These are phyloP conservation scores for Zele albiditarsus DNA, from an alignment of 2,888 invertebrate genomes.

Conservation along the genomic window DNA sequence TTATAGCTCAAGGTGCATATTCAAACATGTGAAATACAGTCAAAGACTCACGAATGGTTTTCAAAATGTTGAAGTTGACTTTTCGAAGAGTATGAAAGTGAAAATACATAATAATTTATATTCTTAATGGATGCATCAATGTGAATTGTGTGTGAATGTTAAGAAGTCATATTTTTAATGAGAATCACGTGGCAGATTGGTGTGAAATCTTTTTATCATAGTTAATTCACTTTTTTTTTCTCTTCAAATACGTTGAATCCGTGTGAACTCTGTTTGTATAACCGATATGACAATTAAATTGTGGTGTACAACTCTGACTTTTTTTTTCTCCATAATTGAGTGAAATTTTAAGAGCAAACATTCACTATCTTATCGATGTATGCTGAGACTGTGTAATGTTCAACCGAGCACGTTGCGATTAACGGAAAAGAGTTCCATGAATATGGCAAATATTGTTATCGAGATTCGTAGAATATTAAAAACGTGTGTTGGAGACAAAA, in stretches of 20 bases:
- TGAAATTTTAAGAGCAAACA: background rate
- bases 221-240: background rate
- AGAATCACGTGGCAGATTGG: background rate
- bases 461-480: conserved; percentile 40
- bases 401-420: background rate
- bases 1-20: background rate
- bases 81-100: background rate
- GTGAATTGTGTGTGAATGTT: background rate
- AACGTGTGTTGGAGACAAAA: conserved; percentile 24
- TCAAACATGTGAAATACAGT: background rate
- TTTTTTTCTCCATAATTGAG: background rate
- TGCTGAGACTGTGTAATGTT: background rate
- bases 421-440: background rate
- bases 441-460: conserved; percentile 54
- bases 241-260: no score
- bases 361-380: background rate
- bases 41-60: no score
- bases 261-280: background rate
- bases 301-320: background rate
- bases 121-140: background rate
- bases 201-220: background rate
- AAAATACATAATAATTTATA: background rate
- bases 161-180: background rate
- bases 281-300: background rate
- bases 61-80: background rate